Conservation (phyloP, 2,113 vertebrate genomes). For the Meleagris gallopavo region DNA sequence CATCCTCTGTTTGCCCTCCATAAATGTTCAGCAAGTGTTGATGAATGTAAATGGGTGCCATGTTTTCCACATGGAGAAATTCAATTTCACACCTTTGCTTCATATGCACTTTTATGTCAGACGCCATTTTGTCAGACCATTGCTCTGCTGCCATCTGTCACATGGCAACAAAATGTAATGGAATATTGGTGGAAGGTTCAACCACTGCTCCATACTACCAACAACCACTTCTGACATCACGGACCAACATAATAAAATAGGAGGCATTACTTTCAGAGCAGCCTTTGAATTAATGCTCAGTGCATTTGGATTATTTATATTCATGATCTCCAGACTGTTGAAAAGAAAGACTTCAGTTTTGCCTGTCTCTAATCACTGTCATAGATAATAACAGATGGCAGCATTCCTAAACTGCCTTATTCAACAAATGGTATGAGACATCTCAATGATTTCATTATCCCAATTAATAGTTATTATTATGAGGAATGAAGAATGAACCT, state of each 20-base stretch:
- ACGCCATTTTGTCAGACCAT: no score
- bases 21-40: neutral
- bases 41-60: neutral
- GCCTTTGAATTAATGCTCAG: neutral
- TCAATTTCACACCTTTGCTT: no score
- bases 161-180: no score
- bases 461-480: neutral
- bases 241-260: no score
- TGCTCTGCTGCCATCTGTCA: no score
- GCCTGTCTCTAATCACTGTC: conserved; percentile 6
- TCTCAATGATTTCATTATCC: neutral
- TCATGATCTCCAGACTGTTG: neutral
- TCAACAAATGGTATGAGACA: conserved; percentile 22
- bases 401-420: conserved; percentile 12
- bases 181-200: no score
- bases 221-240: no score
- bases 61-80: no score
- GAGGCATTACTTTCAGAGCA: neutral
- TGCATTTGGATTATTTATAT: conserved; percentile 4
- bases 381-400: conserved; percentile 33
- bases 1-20: neutral
- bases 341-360: conserved; percentile 28
- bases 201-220: no score
- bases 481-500: neutral
- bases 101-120: no score